Conservation (phyloP, 2,888 invertebrate species). For the Cantharis rufa region DNA sequence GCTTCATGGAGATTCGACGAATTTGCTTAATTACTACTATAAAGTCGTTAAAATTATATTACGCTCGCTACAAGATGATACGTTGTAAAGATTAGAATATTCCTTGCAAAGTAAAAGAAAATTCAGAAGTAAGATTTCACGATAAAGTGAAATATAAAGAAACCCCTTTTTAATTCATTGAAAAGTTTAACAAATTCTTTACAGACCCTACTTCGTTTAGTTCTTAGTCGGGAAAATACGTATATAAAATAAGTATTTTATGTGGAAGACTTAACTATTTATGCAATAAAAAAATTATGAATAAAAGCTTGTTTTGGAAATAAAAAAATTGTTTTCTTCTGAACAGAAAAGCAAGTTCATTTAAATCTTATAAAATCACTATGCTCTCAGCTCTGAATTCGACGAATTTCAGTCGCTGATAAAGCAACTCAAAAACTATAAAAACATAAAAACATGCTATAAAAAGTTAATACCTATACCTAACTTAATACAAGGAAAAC, state of each 20-base stretch:
- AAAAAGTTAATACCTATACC: no score
- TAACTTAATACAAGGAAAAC: no score
- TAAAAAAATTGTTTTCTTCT: neutral
- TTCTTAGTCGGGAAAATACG: neutral
- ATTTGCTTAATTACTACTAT: conserved; percentile 27
- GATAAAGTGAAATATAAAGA: conserved; percentile 9
- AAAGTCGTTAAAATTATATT: conserved; percentile 30
- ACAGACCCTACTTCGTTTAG: neutral
- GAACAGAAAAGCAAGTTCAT: neutral
- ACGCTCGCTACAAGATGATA: conserved; percentile 15
- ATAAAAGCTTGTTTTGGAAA: no score
- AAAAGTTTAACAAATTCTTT: neutral
- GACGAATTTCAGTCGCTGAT: no score
- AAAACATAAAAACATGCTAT: no score
- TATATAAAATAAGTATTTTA: neutral
- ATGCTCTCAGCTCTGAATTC: no score
- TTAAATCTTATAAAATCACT: neutral
- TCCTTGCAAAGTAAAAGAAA: conserved; percentile 8
- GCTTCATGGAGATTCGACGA: conserved; percentile 23
- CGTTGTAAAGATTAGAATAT: conserved; percentile 16
- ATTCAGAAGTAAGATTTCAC: conserved; percentile 8
- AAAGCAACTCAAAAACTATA: no score
- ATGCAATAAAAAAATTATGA: neutral
- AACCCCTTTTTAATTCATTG: conserved; percentile 1
- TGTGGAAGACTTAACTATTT: neutral